Percentiles rank a stretch among this genome's conserved stretches.
These are phyloP conservation scores for Sus scrofa DNA, from an alignment of 2,113 vertebrate genomes.

Conservation along the genomic window T2T-Sscrofa CM000824.6:228601501-228602000, in stretches of 20 bases:
- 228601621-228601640: background rate
- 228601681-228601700: background rate
- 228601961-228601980: no score
- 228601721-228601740: background rate
- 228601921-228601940: fast-evolving
- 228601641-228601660: background rate
- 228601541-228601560: background rate
- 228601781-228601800: background rate
- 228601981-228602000: fast-evolving
- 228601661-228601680: background rate
- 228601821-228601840: background rate
- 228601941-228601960: fast-evolving
- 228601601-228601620: background rate
- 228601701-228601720: background rate
- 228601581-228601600: background rate
- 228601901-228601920: fast-evolving
- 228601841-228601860: background rate
- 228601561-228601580: background rate
- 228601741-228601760: background rate
- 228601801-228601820: background rate
- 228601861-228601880: background rate
- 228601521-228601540: background rate
- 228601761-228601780: background rate
- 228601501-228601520: background rate
- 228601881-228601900: background rate